Evolutionary conservation across 1,140 invertebrate genomes (phyloP).

Genomic region (Temnothorax curvispinosus): DNA sequence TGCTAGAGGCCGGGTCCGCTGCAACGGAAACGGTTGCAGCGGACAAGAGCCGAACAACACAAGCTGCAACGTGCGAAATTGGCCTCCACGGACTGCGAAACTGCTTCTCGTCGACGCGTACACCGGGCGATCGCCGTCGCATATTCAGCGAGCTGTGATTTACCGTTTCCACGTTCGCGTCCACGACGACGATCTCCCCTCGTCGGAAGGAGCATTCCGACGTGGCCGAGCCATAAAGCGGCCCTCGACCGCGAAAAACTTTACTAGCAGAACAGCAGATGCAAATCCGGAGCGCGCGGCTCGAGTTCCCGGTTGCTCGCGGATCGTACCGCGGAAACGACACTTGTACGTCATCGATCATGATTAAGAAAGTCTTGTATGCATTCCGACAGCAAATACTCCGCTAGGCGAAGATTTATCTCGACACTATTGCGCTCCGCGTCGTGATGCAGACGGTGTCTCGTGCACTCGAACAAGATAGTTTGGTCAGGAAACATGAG

Average conservation of each 20-base stretch:
- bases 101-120: constrained; percentile 3
- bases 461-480: background rate
- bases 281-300: constrained; percentile 25
- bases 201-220: constrained; percentile 19
- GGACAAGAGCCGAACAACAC: background rate
- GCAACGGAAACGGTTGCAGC: constrained; percentile 53
- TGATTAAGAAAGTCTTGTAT: constrained; percentile 1
- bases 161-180: constrained; percentile 69
- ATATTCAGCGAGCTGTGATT: constrained; percentile 57
- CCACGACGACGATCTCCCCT: constrained; percentile 29
- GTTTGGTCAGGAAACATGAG: background rate
- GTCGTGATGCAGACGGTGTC: background rate
- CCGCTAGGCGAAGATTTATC: background rate
- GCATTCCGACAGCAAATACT: background rate
- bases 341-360: constrained; percentile 3
- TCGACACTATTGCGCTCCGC: background rate
- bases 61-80: constrained; percentile 63
- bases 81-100: constrained; percentile 65
- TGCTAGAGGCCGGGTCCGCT: constrained; percentile 15
- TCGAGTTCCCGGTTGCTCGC: constrained; percentile 6
- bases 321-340: background rate
- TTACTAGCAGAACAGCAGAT: constrained; percentile 14
- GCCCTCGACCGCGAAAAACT: constrained; percentile 10
- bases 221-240: constrained; percentile 5
- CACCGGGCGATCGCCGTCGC: constrained; percentile 23